Evolutionary conservation across 2,888 invertebrate species (phyloP).

Genomic region (Psococerastis gibbosa): DNA sequence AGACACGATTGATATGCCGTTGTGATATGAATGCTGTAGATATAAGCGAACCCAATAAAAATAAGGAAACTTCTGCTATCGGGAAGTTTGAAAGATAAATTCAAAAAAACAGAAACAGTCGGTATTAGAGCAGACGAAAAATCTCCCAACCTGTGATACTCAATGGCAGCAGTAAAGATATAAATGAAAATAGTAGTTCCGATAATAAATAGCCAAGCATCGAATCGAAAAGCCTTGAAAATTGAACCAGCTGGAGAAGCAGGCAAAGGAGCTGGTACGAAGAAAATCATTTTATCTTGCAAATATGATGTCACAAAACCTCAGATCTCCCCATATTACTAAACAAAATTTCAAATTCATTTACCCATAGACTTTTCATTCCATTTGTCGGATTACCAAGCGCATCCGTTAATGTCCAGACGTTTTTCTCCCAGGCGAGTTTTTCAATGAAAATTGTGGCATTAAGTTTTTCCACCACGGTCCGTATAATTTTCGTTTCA

Average conservation of each 20-base stretch:
- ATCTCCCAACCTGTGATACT: neutral
- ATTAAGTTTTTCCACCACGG: too few relatives aligned
- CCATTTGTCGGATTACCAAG: neutral
- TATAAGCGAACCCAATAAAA: neutral
- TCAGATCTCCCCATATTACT: neutral
- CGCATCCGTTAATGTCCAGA: too few relatives aligned
- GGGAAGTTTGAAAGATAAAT: neutral
- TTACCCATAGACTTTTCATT: neutral
- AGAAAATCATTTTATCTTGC: neutral
- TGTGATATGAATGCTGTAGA: neutral
- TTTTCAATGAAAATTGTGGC: neutral
- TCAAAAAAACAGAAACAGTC: neutral
- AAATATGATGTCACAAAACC: neutral
- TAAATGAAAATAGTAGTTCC: neutral
- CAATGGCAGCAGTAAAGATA: neutral
- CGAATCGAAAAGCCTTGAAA: neutral
- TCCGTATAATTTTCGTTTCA: too few relatives aligned
- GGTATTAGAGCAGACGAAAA: neutral
- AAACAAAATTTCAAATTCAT: neutral
- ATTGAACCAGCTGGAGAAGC: neutral
- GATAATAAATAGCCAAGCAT: neutral
- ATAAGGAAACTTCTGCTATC: neutral
- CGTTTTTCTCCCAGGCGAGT: too few relatives aligned
- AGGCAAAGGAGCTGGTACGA: neutral
- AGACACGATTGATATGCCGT: neutral